These are phyloP conservation scores for Ammospiza caudacuta DNA, from an alignment of 2,113 vertebrate genomes.

Conservation along the genomic window DNA sequence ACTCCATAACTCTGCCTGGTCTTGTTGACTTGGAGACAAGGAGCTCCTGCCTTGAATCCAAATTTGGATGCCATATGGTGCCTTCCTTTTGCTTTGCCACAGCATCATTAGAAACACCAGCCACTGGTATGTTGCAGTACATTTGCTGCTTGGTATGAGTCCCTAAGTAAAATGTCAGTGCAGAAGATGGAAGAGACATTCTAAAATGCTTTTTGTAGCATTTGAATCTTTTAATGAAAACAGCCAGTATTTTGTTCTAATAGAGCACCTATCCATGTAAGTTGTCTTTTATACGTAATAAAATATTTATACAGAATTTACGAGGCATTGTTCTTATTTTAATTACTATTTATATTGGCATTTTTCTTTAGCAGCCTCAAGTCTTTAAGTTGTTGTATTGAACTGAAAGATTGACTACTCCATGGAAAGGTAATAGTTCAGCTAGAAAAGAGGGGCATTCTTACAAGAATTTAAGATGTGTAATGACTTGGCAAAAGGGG, in stretches of 20 bases:
- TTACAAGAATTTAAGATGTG: not conserved
- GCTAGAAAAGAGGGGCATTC: not conserved
- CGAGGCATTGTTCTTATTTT: not conserved
- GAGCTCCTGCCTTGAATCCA: not conserved
- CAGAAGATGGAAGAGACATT: not conserved
- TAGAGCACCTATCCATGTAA: not conserved
- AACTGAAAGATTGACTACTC: not conserved
- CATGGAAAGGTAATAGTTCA: not conserved
- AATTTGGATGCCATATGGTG: not conserved
- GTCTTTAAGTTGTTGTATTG: not conserved
- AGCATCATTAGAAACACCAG: not conserved
- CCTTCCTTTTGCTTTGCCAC: not conserved
- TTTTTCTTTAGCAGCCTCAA: not conserved
- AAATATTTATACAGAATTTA: slow-evolving; percentile 57
- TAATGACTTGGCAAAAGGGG: not conserved
- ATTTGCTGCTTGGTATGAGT: not conserved
- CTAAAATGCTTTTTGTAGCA: not conserved
- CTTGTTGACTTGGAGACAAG: not conserved
- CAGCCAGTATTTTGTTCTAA: slow-evolving; percentile 29
- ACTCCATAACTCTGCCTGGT: not conserved
- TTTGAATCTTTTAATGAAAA: not conserved
- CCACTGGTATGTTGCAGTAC: not conserved
- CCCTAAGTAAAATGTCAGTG: not conserved
- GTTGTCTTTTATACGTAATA: slow-evolving; percentile 50
- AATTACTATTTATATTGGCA: not conserved